A percentile compares a stretch with the other conserved stretches of the same genome.
phyloP scores from a whole-genome alignment of 2,797 vertebrate species.

The Macroramphosus scolopax region DNA sequence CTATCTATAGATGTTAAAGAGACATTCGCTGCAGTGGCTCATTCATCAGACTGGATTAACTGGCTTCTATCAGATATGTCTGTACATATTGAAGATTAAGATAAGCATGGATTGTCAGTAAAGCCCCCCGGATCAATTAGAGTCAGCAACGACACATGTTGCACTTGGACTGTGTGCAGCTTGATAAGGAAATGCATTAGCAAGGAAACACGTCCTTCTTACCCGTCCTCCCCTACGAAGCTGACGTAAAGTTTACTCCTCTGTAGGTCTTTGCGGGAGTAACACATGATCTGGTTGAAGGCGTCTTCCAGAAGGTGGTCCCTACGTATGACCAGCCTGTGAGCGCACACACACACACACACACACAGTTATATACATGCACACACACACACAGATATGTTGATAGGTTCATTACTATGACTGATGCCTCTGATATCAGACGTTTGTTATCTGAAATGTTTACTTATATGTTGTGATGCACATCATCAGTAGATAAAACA shows the following conservation, averaged over 20 bases:
- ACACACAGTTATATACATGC: too few relatives aligned
- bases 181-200: not conserved
- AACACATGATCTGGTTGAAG: constrained; percentile 99
- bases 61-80: too few relatives aligned
- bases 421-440: too few relatives aligned
- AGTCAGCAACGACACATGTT: not conserved
- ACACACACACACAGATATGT: not conserved
- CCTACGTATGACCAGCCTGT: constrained; percentile 94
- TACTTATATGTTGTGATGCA: too few relatives aligned
- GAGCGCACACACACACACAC: constrained; percentile 14
- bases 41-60: not conserved
- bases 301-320: constrained; percentile 96
- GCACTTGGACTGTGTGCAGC: too few relatives aligned
- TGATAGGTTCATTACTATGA: not conserved
- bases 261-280: constrained; percentile 96
- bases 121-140: constrained; percentile 2
- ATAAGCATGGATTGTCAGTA: too few relatives aligned
- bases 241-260: constrained; percentile 96
- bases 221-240: constrained; percentile 97
- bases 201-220: constrained; percentile 58
- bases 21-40: constrained; percentile 2
- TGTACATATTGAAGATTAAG: too few relatives aligned
- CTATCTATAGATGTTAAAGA: too few relatives aligned
- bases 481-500: too few relatives aligned
- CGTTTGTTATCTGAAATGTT: too few relatives aligned